Evolutionary conservation across 2,797 vertebrate genomes (phyloP).

Genomic region (Dromococcyx pavoninus): DNA sequence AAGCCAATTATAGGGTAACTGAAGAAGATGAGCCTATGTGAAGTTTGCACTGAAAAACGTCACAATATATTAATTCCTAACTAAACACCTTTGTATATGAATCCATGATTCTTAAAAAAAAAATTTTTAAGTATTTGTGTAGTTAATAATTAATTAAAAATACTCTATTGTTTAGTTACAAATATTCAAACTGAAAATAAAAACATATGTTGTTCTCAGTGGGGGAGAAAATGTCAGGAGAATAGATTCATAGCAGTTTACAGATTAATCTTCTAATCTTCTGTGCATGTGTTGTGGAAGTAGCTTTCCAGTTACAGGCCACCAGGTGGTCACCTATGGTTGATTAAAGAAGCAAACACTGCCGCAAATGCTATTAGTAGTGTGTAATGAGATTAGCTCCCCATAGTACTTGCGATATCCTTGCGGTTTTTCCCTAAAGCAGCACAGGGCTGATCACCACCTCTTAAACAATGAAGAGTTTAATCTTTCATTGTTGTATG

Average conservation of each 20-base stretch:
- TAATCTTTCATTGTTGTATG: conserved; percentile 9
- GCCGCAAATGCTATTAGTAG: conserved; percentile 40
- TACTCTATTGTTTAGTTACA: not conserved
- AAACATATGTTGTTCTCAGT: not conserved
- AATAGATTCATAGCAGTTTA: not conserved
- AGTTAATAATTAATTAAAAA: not conserved
- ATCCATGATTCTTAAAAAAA: not conserved
- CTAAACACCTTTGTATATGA: not conserved
- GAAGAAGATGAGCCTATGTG: not conserved
- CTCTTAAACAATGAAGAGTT: conserved; percentile 28
- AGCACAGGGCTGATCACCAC: not conserved
- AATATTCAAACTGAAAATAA: not conserved
- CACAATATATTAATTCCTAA: not conserved
- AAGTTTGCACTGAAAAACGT: not conserved
- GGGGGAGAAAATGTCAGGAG: conserved; percentile 16
- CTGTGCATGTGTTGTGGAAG: not conserved
- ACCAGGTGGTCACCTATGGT: conserved; percentile 46
- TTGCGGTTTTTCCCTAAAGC: not conserved
- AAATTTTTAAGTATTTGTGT: not conserved
- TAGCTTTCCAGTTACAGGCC: conserved; percentile 4
- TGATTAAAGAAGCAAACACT: conserved; percentile 36
- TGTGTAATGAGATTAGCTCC: conserved; percentile 58
- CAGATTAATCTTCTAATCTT: not conserved
- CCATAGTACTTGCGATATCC: conserved; percentile 19
- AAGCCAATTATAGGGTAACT: not conserved